Evolutionary conservation across 1,140 invertebrate species (phyloP), one percentile per base, ranked within the genome.

Genomic region (Drosophila nannoptera): DNA sequence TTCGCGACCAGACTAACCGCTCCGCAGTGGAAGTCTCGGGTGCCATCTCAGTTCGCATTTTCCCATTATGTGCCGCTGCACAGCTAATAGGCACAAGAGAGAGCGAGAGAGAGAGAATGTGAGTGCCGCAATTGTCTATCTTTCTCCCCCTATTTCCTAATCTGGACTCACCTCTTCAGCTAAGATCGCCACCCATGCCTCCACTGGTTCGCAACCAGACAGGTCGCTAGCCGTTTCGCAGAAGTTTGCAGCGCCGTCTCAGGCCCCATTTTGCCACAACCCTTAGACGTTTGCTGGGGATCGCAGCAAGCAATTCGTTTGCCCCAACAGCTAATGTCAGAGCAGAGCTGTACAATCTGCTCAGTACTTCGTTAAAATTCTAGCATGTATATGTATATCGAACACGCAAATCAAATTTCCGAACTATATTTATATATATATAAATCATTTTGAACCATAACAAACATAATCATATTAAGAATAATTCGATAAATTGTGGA

Each of bases 11-110:
- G n/a, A n/a, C n/a, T n/a, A n/a, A n/a, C n/a, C n/a, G n/a, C n/a
- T n/a, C n/a, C n/a, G n/a, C n/a, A n/a, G n/a, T n/a, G n/a, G n/a
- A n/a, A n/a, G n/a, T n/a, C n/a, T n/a, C n/a, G n/a, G n/a, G n/a
- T n/a, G n/a, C n/a, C n/a, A n/a, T n/a, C n/a, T 38, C 40, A 75
- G 83, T 83, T 75, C 42, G 45, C 55, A 67, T 73, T 83, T 83
- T 83, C 78, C 75, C n/a, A n/a, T n/a, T n/a, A n/a, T n/a, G 56
- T 61, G 61, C 69, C 72, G 62, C 29, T 75, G 75, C 46, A 64
- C 62, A 16, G 7, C 14, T 43, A 9, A 38, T 4, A 38, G 36
- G 11, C 8, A 38, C 8, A 11, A 38, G 7, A 8, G 11, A 38
- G 8, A 38, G 36, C 8, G 2, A 38, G 36, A 38, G 36, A 8